Evolutionary conservation across 2,888 invertebrate genomes (phyloP), one percentile per base, ranked within the genome.

Genomic region (Lissonota sp.): DNA sequence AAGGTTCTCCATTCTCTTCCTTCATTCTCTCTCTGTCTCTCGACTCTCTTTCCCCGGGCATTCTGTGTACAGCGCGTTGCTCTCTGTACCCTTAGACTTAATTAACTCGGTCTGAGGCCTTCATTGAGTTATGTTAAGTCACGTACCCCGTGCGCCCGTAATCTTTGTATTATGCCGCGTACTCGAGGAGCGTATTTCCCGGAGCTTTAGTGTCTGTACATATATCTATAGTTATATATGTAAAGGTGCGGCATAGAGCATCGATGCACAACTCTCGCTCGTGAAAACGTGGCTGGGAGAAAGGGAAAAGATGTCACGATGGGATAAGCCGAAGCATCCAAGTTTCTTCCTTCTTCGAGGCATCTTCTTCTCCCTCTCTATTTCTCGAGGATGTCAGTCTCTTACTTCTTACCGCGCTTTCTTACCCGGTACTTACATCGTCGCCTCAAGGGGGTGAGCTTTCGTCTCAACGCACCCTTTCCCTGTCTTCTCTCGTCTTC

Each of bases 71-170:
- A 60, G 4, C 66, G 8, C 6, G 12, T n/a, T 67, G 10, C 51
- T 64, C 62, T 55, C 10, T 16, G 7, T 44, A 62, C 77, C 84
- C 85, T 84, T 79, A 83, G 86, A 89, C 87, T 88, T 88, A 88
- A 90, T 90, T 90, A 90, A 89, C 88, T 88, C 82, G 84, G 83
- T 85, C 84, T 82, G 85, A 87, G 87, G 79, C 79, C 85, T 87
- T 87, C 87, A 90, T 90, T 85, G 87, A 89, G 87, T 88, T 88
- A 87, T 86, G 87, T 88, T 86, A 88, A 89, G 88, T 88, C 88
- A 88, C 89, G 88, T 88, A 78, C 81, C 85, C 82, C 76, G 80
- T 83, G 57, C 46, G 63, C 57, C 79, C 79, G 86, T 87, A 88
- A 89, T 90, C 90, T 89, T 88, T 87, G 88, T 85, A 87, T 87